phyloP scores from a whole-genome alignment of 2,113 vertebrate genomes.

The Halcyon malimbica region DNA sequence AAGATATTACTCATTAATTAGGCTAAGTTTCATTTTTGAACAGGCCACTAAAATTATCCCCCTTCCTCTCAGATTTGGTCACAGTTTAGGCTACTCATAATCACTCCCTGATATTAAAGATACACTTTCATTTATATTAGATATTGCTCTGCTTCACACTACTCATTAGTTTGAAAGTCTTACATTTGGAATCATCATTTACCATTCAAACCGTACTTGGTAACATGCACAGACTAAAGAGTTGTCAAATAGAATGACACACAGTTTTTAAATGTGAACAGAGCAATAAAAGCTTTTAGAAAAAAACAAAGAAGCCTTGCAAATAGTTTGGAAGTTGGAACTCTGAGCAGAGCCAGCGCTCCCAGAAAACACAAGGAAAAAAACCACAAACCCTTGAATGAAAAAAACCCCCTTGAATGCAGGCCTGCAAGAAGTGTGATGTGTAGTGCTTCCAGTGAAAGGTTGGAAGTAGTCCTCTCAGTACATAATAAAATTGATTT shows the following conservation, averaged over 20 bases:
- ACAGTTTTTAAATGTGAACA: background rate
- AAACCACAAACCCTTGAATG: background rate
- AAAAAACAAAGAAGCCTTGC: background rate
- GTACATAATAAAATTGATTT: background rate
- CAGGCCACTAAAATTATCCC: background rate
- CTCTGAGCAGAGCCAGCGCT: background rate
- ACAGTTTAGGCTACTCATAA: background rate
- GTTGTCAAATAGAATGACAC: constrained; percentile 34
- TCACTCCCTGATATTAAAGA: background rate
- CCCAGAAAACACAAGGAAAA: background rate
- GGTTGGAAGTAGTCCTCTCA: background rate
- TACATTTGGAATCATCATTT: background rate
- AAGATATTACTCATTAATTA: background rate
- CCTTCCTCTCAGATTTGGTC: background rate
- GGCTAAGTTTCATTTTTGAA: background rate
- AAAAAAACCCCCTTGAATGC: background rate
- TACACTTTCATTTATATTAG: background rate
- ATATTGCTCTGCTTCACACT: background rate
- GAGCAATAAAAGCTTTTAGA: background rate
- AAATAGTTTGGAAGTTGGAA: background rate
- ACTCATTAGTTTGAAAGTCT: background rate
- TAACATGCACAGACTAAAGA: background rate
- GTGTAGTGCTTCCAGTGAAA: background rate
- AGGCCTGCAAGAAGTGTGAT: background rate
- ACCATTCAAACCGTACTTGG: background rate